Evolutionary conservation across 2,113 vertebrate genomes (phyloP), one percentile per base, ranked within the genome.

Genomic region (Paramormyrops kingsleyae): DNA sequence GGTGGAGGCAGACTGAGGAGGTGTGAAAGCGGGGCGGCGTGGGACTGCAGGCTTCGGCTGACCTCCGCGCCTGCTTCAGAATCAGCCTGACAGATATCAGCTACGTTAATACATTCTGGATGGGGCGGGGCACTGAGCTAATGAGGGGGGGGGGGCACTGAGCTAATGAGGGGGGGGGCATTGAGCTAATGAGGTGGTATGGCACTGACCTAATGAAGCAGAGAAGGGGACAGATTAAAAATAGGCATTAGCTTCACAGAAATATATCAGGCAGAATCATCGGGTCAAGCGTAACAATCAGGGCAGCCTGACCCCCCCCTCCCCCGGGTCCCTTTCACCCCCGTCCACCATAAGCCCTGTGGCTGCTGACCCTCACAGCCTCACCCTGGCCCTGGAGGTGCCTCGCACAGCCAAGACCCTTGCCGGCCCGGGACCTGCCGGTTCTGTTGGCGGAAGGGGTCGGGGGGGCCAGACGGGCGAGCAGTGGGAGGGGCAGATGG

Each of bases 31-130:
- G 50, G 47, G 15, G 42, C 42, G 77, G 87, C 46, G 44, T 39
- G 44, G 53, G 42, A 10, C 91, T 91, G 92, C 90, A 91, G 91
- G 88, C 91, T 49, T 87, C 89, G 89, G 90, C 87, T 85, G 52
- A 49, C 90, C 87, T 70, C 93, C 94, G n/a, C 89, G 3, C 39
- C n/a, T 89, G 91, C 92, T 94, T 94, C 93, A 91, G 93, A 94
- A 92, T 27, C 24, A 42, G 42, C 52, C 39, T 21, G 31, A 39
- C 53, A 89, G 52, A 47, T n/a, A 74, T 59, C 42, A 86, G 27
- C 17, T 27, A 56, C 50, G 87, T 87, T 87, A 70, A 42, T 86
- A n/a, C 9, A 35, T 47, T 59, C 31, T 53, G 53, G 21, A 24
- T 5, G 13, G 15, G 74, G 31, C 1, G 74, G 74, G 31, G 12